A percentile compares a stretch with the other conserved stretches of the same genome.
Evolutionary conservation across 2,797 vertebrate species (phyloP).

Genomic region (Dermochelys coriacea): DNA sequence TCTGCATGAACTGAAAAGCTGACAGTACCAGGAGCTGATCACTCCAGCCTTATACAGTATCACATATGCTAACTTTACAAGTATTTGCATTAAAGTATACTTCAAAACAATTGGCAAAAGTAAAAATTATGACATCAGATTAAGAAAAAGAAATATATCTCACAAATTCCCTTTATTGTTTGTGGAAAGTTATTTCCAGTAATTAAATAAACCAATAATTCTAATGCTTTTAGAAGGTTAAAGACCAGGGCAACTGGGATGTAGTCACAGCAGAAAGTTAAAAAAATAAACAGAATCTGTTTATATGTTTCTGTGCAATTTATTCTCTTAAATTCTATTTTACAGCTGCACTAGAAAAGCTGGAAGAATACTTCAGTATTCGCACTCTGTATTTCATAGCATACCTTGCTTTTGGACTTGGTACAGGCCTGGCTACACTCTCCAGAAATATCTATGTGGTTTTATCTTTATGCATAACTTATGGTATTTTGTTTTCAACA

Average conservation of each 20-base stretch:
- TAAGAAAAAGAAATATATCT: neutral
- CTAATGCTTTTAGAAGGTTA: neutral
- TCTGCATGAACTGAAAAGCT: neutral
- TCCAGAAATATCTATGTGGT: conserved; percentile 95
- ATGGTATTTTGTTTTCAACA: conserved; percentile 96
- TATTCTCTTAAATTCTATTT: neutral
- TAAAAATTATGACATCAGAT: neutral
- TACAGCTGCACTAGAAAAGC: conserved; percentile 94
- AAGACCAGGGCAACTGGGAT: neutral
- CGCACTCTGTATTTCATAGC: conserved; percentile 97
- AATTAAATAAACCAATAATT: neutral
- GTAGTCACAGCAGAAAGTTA: neutral
- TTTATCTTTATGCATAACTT: conserved; percentile 93
- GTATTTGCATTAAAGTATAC: neutral
- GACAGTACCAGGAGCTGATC: neutral
- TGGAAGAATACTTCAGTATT: conserved; percentile 93
- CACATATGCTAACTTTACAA: neutral
- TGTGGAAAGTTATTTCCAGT: neutral
- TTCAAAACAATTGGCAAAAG: neutral
- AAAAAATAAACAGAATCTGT: neutral
- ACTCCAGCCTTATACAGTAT: neutral
- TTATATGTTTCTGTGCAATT: neutral
- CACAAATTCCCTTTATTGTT: neutral
- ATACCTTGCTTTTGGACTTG: conserved; percentile 95
- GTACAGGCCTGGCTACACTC: conserved; percentile 94